Evolutionary conservation across 2,113 vertebrate species (phyloP).

Genomic region (Riparia riparia): DNA sequence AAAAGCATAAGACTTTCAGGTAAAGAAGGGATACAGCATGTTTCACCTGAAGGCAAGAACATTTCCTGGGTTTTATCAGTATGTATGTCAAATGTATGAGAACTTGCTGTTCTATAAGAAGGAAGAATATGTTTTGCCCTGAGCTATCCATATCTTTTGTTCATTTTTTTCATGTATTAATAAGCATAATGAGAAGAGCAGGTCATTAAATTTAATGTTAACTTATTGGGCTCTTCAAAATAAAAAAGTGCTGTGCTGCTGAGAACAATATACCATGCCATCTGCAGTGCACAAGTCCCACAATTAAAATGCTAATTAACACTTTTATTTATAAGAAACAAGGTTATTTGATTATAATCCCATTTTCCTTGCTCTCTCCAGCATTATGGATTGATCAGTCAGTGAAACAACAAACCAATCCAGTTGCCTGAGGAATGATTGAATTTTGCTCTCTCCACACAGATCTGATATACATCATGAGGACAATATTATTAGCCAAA

Average conservation of each 20-base stretch:
- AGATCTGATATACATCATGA: not conserved
- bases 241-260: not conserved
- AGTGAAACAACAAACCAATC: not conserved
- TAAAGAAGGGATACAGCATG: not conserved
- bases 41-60: not conserved
- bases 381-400: not conserved
- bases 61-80: not conserved
- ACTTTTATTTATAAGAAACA: conserved; percentile 42
- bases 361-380: conserved; percentile 7
- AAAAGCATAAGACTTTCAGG: not conserved
- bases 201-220: conserved; percentile 5
- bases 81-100: not conserved
- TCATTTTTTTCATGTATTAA: not conserved
- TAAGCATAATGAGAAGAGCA: not conserved
- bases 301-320: conserved; percentile 61
- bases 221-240: conserved; percentile 9
- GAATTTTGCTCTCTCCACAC: not conserved
- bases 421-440: conserved; percentile 1
- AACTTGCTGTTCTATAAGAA: not conserved
- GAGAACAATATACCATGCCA: not conserved
- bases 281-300: not conserved
- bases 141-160: not conserved
- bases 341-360: conserved; percentile 43
- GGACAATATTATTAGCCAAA: not conserved
- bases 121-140: not conserved